These are phyloP conservation scores for Echiichthys vipera DNA, from an alignment of 2,797 vertebrate genomes.

Conservation along the genomic window DNA sequence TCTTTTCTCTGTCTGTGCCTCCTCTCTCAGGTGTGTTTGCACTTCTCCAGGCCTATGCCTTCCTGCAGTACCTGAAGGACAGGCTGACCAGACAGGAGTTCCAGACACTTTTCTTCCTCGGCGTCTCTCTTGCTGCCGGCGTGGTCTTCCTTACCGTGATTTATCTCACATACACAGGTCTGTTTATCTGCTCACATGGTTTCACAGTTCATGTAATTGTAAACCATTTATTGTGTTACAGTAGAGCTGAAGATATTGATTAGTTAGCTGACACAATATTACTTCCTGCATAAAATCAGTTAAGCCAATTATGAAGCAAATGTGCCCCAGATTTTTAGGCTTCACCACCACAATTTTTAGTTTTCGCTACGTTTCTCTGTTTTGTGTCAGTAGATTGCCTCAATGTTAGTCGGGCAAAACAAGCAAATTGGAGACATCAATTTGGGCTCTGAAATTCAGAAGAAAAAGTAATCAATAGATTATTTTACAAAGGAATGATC, in stretches of 20 bases:
- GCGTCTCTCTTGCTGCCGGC: constrained; percentile 95
- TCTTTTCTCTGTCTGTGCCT: constrained; percentile 40
- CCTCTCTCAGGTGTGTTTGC: constrained; percentile 91
- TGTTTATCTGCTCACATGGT: constrained; percentile 60
- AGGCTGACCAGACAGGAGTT: constrained; percentile 97
- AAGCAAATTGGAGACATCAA: background rate
- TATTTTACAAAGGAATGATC: background rate
- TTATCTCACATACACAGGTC: constrained; percentile 99
- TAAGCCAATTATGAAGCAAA: background rate
- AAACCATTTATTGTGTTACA: background rate
- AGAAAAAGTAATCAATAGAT: background rate
- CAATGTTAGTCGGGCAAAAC: background rate
- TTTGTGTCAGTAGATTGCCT: background rate
- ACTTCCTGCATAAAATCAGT: background rate
- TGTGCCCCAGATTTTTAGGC: background rate
- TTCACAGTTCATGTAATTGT: background rate
- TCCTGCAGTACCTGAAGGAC: constrained; percentile 98
- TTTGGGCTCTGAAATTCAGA: background rate
- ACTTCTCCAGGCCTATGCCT: constrained; percentile 96
- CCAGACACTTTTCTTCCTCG: constrained; percentile 98
- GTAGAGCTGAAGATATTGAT: background rate
- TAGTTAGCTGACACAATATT: background rate
- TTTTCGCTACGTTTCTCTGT: background rate
- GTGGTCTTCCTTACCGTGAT: constrained; percentile 97
- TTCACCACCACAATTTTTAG: background rate